Evolutionary conservation across 53 echinoderm and acorn worm species (phyloP).

Genomic region (Hippasteria phrygiana): DNA sequence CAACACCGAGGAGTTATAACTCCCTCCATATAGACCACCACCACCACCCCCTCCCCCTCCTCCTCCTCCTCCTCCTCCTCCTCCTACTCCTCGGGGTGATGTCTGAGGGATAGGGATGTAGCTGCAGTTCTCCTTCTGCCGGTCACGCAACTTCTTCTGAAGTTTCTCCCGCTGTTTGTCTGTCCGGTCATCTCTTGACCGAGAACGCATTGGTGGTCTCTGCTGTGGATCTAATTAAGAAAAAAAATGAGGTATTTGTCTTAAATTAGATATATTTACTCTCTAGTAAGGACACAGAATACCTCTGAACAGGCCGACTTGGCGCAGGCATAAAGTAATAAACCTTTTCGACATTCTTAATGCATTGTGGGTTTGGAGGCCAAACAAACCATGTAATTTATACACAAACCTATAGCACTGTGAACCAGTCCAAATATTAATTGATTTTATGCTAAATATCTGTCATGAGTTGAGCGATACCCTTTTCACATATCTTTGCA

Average conservation of each 20-base stretch:
- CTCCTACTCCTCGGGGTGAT: constrained; percentile 78
- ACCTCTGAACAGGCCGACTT: no score
- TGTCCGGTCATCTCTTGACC: constrained; percentile 88
- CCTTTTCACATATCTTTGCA: no score
- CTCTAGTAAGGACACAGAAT: no score
- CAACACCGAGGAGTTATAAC: constrained; percentile 38
- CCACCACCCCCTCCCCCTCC: not conserved
- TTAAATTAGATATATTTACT: no score
- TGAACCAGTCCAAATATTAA: no score
- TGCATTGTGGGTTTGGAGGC: no score
- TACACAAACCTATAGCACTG: no score
- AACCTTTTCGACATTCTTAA: no score
- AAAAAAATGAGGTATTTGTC: not conserved
- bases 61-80: not conserved
- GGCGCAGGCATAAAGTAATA: no score
- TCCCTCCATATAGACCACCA: constrained; percentile 1
- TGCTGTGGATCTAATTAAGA: constrained; percentile 69
- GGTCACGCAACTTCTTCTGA: constrained; percentile 83
- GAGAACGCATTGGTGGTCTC: constrained; percentile 76
- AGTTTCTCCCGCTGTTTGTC: constrained; percentile 97
- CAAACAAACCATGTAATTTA: no score
- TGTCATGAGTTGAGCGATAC: no score
- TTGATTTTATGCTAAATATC: no score
- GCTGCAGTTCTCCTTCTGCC: constrained; percentile 77
- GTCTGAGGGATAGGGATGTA: constrained; percentile 88